phyloP scores from a whole-genome alignment of 2,888 invertebrate genomes.

The Pterobdella sp. region DNA sequence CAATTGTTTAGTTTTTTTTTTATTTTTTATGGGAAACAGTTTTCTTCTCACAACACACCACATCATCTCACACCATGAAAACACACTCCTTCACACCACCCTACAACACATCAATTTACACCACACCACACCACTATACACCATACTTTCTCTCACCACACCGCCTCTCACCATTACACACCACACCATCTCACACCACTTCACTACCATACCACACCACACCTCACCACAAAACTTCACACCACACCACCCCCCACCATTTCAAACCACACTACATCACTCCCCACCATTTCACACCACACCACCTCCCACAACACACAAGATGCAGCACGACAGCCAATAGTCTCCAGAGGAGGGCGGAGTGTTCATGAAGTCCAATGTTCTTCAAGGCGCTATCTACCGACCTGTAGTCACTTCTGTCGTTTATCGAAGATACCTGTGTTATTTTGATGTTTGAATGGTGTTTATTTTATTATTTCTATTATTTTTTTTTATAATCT shows the following conservation, averaged over 20 bases:
- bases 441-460: too few relatives aligned
- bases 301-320: conserved; percentile 49
- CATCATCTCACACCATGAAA: too few relatives aligned
- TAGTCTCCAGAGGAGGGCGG: conserved; percentile 79
- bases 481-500: too few relatives aligned
- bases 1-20: too few relatives aligned
- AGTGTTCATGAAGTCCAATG: conserved; percentile 70
- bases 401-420: conserved; percentile 71
- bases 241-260: background rate
- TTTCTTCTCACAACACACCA: background rate
- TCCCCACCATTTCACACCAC: background rate
- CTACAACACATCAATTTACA: background rate
- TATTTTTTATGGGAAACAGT: too few relatives aligned
- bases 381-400: conserved; percentile 76
- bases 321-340: conserved; percentile 82
- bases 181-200: background rate
- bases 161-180: background rate
- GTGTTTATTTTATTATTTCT: too few relatives aligned
- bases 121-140: background rate
- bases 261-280: background rate
- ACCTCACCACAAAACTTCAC: background rate
- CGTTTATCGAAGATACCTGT: conserved; percentile 62
- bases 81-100: background rate
- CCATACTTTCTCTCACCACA: background rate
- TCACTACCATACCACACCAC: background rate